phyloP scores from a whole-genome alignment of 1,140 invertebrate genomes.

The Drosophila carrolli region DNA sequence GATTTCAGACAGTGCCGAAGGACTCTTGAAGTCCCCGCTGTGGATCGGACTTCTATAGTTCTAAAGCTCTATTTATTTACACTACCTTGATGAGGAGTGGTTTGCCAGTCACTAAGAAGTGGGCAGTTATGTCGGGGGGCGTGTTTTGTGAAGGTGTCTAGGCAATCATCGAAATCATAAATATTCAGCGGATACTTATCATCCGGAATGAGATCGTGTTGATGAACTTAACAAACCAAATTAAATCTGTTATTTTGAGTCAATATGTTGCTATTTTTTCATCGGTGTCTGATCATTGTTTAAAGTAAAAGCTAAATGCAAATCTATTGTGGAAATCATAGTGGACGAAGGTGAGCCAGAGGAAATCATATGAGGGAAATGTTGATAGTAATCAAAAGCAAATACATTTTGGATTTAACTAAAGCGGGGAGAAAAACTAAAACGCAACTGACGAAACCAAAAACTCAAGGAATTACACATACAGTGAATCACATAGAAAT shows the following conservation, averaged over 20 bases:
- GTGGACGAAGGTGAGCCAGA: conserved; percentile 27
- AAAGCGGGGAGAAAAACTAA: conserved; percentile 37
- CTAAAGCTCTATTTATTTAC: conserved; percentile 45
- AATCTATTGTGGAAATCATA: conserved; percentile 39
- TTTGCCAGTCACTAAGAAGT: too few relatives aligned
- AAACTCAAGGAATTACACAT: conserved; percentile 74
- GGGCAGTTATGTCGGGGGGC: conserved; percentile 5
- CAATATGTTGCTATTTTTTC: conserved; percentile 22
- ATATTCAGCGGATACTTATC: conserved; percentile 1
- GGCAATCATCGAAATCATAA: conserved; percentile 31
- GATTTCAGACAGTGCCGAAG: conserved; percentile 21
- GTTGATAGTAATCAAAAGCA: conserved; percentile 54
- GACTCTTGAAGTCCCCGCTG: not conserved
- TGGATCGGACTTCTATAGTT: conserved; percentile 32
- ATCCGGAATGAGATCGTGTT: conserved; percentile 30
- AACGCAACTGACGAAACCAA: conserved; percentile 12
- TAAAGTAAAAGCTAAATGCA: conserved; percentile 52
- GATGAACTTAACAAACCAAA: conserved; percentile 38
- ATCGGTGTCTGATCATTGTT: conserved; percentile 28
- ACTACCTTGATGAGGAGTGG: conserved; percentile 37
- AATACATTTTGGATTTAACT: conserved; percentile 8
- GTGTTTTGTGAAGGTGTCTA: conserved; percentile 25
- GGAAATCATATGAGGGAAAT: conserved; percentile 43
- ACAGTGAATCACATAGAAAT: conserved; percentile 84
- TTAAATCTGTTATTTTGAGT: conserved; percentile 7